phyloP scores from a whole-genome alignment of 2,113 vertebrate genomes.

The Notarius quadriscutis region DNA sequence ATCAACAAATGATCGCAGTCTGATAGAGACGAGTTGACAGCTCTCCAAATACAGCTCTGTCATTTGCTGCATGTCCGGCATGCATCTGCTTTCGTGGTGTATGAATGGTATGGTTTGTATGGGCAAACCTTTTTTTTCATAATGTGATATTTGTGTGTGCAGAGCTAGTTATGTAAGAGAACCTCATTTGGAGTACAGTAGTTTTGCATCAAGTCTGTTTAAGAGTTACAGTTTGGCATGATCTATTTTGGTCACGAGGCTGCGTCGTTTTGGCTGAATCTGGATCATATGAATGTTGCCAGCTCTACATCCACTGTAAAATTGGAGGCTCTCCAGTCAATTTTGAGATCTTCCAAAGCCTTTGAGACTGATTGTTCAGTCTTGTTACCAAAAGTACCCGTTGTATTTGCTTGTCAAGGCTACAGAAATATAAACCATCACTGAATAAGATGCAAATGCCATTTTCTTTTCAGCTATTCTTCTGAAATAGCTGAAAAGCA shows the following conservation, averaged over 20 bases:
- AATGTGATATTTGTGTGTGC: not conserved
- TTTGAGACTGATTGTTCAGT: not conserved
- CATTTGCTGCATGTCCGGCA: slow-evolving; percentile 15
- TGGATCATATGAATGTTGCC: not conserved
- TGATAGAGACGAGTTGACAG: slow-evolving; percentile 29
- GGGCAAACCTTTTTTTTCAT: not conserved
- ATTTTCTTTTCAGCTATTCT: not conserved
- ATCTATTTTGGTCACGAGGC: not conserved
- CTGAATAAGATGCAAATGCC: not conserved
- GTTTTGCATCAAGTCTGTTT: not conserved
- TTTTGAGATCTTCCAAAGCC: not conserved
- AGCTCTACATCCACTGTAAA: not conserved
- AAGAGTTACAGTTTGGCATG: not conserved
- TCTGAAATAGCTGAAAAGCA: not conserved
- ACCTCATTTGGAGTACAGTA: not conserved
- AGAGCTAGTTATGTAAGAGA: not conserved
- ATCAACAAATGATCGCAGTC: slow-evolving; percentile 22
- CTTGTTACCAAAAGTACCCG: not conserved
- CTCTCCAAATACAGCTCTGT: slow-evolving; percentile 23
- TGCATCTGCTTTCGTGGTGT: slow-evolving; percentile 18
- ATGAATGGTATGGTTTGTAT: not conserved
- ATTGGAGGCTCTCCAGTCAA: not conserved
- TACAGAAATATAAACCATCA: not conserved
- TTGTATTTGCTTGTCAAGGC: not conserved
- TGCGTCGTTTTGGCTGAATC: not conserved